Percentiles rank a stretch among this genome's conserved stretches.
Conservation (phyloP, 2,888 invertebrate species). For the Perithous albicinctus region DNA sequence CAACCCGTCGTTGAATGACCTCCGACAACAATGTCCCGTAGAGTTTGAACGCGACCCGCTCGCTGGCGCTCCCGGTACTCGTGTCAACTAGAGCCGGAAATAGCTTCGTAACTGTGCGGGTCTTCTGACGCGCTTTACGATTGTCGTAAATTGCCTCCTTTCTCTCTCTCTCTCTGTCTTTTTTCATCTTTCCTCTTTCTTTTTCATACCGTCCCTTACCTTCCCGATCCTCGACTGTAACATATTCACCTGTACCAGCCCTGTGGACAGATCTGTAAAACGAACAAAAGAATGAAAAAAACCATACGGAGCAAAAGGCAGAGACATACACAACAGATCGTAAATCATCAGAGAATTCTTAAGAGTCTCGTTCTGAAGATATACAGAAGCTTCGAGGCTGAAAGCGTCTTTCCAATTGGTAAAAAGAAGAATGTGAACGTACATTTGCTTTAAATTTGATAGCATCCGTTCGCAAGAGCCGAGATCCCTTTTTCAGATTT, state of each 20-base stretch:
- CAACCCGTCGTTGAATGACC: slow-evolving; percentile 79
- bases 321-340: not conserved
- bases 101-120: slow-evolving; percentile 62
- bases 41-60: slow-evolving; percentile 67
- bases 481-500: no score
- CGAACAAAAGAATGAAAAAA: not conserved
- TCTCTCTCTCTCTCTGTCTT: slow-evolving; percentile 21
- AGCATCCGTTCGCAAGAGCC: no score
- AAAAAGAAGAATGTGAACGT: no score
- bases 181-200: not conserved
- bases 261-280: not conserved
- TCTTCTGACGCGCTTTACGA: slow-evolving; percentile 50
- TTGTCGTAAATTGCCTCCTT: slow-evolving; percentile 54
- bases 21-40: slow-evolving; percentile 78
- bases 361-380: not conserved
- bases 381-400: not conserved
- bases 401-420: slow-evolving; percentile 17
- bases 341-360: slow-evolving; percentile 42
- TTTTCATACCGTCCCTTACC: not conserved
- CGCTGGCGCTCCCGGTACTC: slow-evolving; percentile 53
- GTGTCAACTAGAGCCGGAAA: slow-evolving; percentile 65
- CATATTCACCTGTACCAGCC: slow-evolving; percentile 20
- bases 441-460: no score
- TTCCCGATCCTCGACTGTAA: not conserved
- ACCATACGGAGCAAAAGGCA: not conserved